Percentiles rank a stretch among this genome's conserved stretches.
phyloP scores from a whole-genome alignment of 2,888 invertebrate species.

The Molorchus minor region DNA sequence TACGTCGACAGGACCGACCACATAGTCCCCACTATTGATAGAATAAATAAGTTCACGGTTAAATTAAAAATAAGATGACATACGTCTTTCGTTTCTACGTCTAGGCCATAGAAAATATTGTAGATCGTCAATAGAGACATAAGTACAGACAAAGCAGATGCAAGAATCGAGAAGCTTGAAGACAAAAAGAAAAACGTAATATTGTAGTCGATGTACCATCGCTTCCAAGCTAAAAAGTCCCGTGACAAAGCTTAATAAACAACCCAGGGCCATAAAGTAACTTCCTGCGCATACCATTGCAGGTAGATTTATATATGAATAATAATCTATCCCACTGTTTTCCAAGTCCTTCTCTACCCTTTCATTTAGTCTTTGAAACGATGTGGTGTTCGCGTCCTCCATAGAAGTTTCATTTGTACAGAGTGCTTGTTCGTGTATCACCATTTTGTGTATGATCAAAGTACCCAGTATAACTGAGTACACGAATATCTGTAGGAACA shows the following conservation, averaged over 20 bases:
- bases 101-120: too few species aligned
- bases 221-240: slow-evolving; percentile 71
- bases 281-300: slow-evolving; percentile 62
- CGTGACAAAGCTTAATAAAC: slow-evolving; percentile 65
- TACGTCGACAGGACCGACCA: slow-evolving; percentile 71
- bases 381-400: slow-evolving; percentile 4
- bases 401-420: slow-evolving; percentile 1
- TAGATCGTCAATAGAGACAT: slow-evolving; percentile 40
- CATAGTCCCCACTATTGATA: slow-evolving; percentile 67
- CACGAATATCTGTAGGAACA: slow-evolving; percentile 70
- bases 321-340: slow-evolving; percentile 15
- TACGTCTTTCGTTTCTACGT: too few species aligned
- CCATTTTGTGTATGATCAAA: slow-evolving; percentile 59
- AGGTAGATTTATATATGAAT: slow-evolving; percentile 45
- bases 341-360: slow-evolving; percentile 41
- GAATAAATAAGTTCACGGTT: slow-evolving; percentile 67
- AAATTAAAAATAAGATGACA: too few species aligned
- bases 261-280: slow-evolving; percentile 65
- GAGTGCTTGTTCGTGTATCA: slow-evolving; percentile 14
- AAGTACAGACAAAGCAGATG: slow-evolving; percentile 61
- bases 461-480: slow-evolving; percentile 69
- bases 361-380: slow-evolving; percentile 32
- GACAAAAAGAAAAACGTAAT: slow-evolving; percentile 71
- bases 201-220: slow-evolving; percentile 74
- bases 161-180: slow-evolving; percentile 66